Base-by-base conservation (phyloP, 2,113 vertebrate species). In the Pachyramphus minor region DNA sequence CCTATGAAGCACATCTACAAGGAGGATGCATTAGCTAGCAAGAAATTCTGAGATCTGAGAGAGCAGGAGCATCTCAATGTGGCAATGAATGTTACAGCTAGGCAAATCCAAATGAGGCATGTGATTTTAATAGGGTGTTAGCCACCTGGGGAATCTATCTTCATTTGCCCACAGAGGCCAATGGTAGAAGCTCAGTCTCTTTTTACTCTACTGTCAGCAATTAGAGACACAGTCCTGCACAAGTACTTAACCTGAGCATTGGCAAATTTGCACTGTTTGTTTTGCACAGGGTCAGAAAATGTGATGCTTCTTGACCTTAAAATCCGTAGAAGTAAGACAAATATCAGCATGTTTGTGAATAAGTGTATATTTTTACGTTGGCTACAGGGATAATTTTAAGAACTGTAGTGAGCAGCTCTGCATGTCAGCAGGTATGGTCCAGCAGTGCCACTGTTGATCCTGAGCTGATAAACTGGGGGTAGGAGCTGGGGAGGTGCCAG, bases 321-420 rank as follows among this genome's bases (percentile, higher is more conserved):
- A 73, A 73, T 64, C 77, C 21, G 11, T 35, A 60, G 27, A 50
- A 41, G 13, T 31, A 58, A 82, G 50, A 66, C 14, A 69, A 81
- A 12, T 33, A 39, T 8, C 49, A 64, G 12, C 28, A 13, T 1
- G 15, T 41, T 35, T 77, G 30, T 9, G 9, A 56, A 2, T 10
- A 33, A 73, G 30, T 4, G 9, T 37, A 35, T 68, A 3, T 33
- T 80, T 73, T 64, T 25, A 59, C 0, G 0, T 2, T 64, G 68
- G 23, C 60, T 74, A 22, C 11, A 7, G 50, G 59, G 59, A 14
- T 31, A n/a, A 25, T 37, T 56, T 82, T 31, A 80, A 55, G 55
- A 69, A 35, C 55, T 42, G 39, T 8, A 22, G 25, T 8, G 23
- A 78, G 35, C 28, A 76, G 47, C n/a, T 73, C 66, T 47, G 64